Conservation (phyloP, 64 coral and sea anemone genomes). For the Dendronephthya gigantea region DNA sequence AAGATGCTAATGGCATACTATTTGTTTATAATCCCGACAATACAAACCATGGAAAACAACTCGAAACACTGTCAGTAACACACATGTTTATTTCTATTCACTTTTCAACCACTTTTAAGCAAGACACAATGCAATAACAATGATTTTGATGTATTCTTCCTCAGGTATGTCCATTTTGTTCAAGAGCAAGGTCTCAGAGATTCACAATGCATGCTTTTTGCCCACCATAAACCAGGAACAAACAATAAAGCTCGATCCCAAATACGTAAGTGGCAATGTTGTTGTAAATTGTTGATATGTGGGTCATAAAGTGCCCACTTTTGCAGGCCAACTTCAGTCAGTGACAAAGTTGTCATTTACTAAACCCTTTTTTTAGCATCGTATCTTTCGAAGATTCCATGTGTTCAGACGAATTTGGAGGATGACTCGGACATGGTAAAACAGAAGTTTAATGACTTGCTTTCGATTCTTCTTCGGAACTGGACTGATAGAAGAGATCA, state of each 20-base stretch:
- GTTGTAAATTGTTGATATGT: too few relatives aligned
- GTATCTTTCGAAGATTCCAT: constrained; percentile 50
- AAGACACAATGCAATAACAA: background rate
- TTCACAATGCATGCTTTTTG: constrained; percentile 85
- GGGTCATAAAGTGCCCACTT: too few relatives aligned
- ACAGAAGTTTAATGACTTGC: constrained; percentile 82
- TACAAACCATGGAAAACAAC: constrained; percentile 79
- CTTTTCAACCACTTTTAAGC: background rate
- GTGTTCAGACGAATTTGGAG: constrained; percentile 81
- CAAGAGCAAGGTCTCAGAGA: constrained; percentile 66
- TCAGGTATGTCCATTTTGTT: constrained; percentile 88
- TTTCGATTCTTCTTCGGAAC: constrained; percentile 67
- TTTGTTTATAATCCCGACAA: constrained; percentile 87
- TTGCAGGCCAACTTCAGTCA: too few relatives aligned
- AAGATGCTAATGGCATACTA: constrained; percentile 84
- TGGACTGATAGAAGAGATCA: constrained; percentile 95
- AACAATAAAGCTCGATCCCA: constrained; percentile 45
- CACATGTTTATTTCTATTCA: background rate
- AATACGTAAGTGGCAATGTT: constrained; percentile 72
- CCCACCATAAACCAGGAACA: constrained; percentile 59
- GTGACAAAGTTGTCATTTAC: too few relatives aligned
- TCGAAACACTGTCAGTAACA: constrained; percentile 91
- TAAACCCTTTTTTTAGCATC: constrained; percentile 39
- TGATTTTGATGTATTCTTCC: background rate
- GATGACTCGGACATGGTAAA: constrained; percentile 78